A percentile compares a stretch with the other conserved stretches of the same genome.
These are phyloP conservation scores for Lemur catta DNA, from an alignment of 2,797 vertebrate genomes.

Conservation along the genomic window DNA sequence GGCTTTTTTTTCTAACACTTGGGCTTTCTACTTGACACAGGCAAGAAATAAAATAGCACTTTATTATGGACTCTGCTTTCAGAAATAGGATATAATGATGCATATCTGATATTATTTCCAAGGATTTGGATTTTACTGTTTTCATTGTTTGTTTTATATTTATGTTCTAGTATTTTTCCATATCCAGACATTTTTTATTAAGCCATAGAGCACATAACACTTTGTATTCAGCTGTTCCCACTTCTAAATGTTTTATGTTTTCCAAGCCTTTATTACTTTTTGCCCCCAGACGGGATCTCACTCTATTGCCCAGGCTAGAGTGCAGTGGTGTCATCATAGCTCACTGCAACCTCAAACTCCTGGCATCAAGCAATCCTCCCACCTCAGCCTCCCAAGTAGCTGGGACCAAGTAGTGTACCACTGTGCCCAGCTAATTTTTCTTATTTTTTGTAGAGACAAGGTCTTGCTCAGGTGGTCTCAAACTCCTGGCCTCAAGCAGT, in stretches of 20 bases:
- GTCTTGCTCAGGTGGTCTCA: no score
- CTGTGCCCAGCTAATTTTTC: neutral
- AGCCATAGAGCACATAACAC: slow-evolving; percentile 17
- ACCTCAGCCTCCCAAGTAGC: no score
- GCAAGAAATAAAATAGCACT: neutral
- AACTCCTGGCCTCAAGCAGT: neutral
- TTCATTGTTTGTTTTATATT: slow-evolving; percentile 24
- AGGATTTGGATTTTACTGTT: slow-evolving; percentile 39
- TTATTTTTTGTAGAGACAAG: neutral
- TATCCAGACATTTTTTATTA: slow-evolving; percentile 23
- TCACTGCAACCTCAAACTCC: no score
- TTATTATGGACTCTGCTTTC: neutral
- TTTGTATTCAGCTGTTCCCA: neutral
- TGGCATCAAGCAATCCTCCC: no score
- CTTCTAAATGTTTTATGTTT: slow-evolving; percentile 48
- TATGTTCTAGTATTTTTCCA: neutral
- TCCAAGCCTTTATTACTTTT: slow-evolving; percentile 23
- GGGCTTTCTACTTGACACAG: neutral
- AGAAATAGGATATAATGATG: neutral
- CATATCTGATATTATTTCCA: neutral
- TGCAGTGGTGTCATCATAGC: no score
- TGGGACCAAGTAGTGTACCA: no score
- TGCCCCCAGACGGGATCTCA: no score
- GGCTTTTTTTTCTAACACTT: slow-evolving; percentile 7
- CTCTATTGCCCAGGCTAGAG: no score